Conservation (phyloP, 2,797 vertebrate genomes). For the Nyctalus aviator region DNA sequence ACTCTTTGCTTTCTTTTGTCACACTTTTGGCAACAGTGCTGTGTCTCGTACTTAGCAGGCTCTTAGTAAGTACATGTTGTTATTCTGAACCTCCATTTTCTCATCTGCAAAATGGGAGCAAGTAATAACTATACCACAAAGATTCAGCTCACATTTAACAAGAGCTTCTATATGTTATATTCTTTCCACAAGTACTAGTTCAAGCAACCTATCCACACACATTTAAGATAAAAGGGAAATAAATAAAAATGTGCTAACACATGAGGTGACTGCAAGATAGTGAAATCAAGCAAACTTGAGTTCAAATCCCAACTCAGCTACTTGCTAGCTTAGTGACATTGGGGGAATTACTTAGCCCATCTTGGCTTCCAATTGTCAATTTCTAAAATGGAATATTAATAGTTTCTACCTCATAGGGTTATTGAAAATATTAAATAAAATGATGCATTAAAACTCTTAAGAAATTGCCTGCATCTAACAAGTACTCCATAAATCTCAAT, state of each 20-base stretch:
- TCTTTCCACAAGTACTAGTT: background rate
- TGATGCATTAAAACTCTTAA: slow-evolving; percentile 62
- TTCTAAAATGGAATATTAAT: slow-evolving; percentile 59
- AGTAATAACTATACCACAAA: background rate
- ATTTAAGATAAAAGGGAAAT: background rate
- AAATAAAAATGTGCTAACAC: background rate
- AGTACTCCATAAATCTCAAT: slow-evolving; percentile 56
- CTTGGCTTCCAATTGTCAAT: slow-evolving; percentile 42
- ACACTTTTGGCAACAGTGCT: background rate
- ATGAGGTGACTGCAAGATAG: background rate
- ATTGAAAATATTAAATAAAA: slow-evolving; percentile 66
- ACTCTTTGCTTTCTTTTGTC: background rate
- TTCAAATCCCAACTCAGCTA: slow-evolving; percentile 4
- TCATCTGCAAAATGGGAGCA: slow-evolving; percentile 14
- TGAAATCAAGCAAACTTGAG: slow-evolving; percentile 10
- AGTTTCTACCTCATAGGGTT: slow-evolving; percentile 20
- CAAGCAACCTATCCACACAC: background rate
- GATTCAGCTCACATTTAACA: background rate
- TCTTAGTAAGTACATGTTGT: background rate
- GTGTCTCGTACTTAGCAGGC: background rate
- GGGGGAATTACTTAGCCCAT: background rate
- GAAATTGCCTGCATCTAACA: slow-evolving; percentile 46
- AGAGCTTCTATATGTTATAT: background rate
- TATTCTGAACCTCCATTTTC: background rate
- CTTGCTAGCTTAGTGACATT: background rate